Evolutionary conservation across 2,797 vertebrate genomes (phyloP).

Genomic region (Picus viridis): DNA sequence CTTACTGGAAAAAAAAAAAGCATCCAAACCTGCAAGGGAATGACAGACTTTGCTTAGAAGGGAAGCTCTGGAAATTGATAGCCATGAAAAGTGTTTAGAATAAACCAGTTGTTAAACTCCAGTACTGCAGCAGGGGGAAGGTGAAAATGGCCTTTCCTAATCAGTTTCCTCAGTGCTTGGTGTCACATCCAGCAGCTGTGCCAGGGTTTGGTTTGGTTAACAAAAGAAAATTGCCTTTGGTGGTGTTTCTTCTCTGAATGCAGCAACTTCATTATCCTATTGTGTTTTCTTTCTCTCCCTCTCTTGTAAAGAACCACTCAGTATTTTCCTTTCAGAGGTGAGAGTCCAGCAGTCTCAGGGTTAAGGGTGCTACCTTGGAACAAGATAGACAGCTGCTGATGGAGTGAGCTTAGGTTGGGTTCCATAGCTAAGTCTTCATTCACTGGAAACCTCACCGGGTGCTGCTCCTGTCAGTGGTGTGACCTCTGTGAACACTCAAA

Average conservation of each 20-base stretch:
- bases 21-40: background rate
- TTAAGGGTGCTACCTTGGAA: background rate
- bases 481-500: background rate
- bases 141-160: background rate
- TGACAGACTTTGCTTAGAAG: background rate
- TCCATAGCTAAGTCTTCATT: background rate
- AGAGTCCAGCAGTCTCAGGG: background rate
- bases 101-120: background rate
- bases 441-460: background rate
- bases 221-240: background rate
- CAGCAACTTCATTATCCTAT: background rate
- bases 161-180: background rate
- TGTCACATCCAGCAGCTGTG: background rate
- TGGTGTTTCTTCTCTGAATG: background rate
- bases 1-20: background rate
- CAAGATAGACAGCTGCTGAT: background rate
- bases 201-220: background rate
- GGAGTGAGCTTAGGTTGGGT: background rate
- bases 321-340: background rate
- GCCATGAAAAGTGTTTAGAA: background rate
- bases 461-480: background rate
- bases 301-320: background rate
- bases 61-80: background rate
- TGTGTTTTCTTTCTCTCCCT: fast-evolving
- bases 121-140: background rate